Base-by-base conservation (phyloP, 1,140 invertebrate species). In the Harlomillsia oculata region DNA sequence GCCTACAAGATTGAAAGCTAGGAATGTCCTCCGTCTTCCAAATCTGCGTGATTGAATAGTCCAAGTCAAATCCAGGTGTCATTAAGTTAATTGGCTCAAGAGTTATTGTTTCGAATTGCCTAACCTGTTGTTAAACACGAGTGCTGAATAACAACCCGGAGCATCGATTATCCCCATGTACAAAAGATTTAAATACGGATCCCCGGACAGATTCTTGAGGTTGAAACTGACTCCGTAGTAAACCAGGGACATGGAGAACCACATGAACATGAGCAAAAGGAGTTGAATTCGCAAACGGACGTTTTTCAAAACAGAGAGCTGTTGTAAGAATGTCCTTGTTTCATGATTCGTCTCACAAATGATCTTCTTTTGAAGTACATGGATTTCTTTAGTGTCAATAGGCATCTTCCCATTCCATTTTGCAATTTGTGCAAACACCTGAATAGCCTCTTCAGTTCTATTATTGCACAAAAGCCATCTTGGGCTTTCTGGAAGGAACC, bases 401-500 rank as follows among this genome's bases (percentile, higher is more conserved):
- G 36, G 18, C 2, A 44, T 3, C 8, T 37, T 23, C 5, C 50
- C 18, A 37, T 64, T 64, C 59, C 59, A 62, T 49, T 39, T 62
- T 11, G 59, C 62, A 32, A 64, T 64, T 37, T 56, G 45, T 18
- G 53, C 51, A 28, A 64, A 54, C 18, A 59, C 59, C 32, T 50
- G 36, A 20, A 57, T 53, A 1, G 62, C 59, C 39, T 64, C 62
- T 3, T 58, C 46, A 1, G 44, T 41, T 36, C 40, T 57, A n/a
- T 46, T 52, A 23, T 64, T 51, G 23, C 44, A 34, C 13, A 64
- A 44, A 20, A 64, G 58, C 50, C 50, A 64, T 2, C 62, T 43
- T 8, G 62, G 62, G 43, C 59, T 62, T 55, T 64, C 62, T 5
- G 62, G 62, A 3, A 64, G 14, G 29, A 56, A 57, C 4, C 62